Evolutionary conservation across 2,888 invertebrate genomes (phyloP).

Genomic region (Microctonus brassicae): DNA sequence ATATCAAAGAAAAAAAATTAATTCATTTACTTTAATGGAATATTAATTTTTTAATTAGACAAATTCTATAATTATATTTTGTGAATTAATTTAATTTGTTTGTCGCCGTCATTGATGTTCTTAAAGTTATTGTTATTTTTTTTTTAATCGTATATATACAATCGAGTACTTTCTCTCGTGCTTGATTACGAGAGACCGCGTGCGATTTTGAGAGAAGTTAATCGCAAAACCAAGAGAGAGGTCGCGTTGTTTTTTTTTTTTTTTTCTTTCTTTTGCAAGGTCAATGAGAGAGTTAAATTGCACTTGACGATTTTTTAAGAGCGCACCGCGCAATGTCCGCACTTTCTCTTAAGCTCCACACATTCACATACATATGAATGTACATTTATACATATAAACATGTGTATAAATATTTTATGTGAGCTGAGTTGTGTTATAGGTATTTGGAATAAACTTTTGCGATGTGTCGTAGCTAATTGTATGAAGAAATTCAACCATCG

Average conservation of each 20-base stretch:
- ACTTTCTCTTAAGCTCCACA: conserved; percentile 17
- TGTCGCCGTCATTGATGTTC: background rate
- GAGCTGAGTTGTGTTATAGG: background rate
- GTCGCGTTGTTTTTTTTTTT: too few relatives aligned
- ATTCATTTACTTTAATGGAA: too few relatives aligned
- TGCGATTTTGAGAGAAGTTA: conserved; percentile 20
- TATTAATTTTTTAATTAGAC: too few relatives aligned
- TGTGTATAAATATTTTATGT: background rate
- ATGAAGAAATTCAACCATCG: background rate
- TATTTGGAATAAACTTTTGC: background rate
- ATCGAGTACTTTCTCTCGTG: conserved; percentile 24
- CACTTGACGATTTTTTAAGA: conserved; percentile 33
- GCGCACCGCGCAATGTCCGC: background rate
- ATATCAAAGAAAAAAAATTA: too few relatives aligned
- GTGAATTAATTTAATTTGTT: background rate
- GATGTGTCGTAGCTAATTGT: background rate
- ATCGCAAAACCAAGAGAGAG: conserved; percentile 3
- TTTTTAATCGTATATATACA: background rate
- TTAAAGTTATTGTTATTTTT: background rate
- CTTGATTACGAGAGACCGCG: conserved; percentile 17
- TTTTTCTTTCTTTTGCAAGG: conserved; percentile 30
- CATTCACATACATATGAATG: background rate
- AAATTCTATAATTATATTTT: too few relatives aligned
- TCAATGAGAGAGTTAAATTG: conserved; percentile 34
- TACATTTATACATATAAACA: too few relatives aligned